Percentiles rank a stretch among this genome's conserved stretches.
These are phyloP conservation scores for Plecturocebus donacophilus DNA, from an alignment of 2,113 vertebrate species.

Conservation along the genomic window DNA sequence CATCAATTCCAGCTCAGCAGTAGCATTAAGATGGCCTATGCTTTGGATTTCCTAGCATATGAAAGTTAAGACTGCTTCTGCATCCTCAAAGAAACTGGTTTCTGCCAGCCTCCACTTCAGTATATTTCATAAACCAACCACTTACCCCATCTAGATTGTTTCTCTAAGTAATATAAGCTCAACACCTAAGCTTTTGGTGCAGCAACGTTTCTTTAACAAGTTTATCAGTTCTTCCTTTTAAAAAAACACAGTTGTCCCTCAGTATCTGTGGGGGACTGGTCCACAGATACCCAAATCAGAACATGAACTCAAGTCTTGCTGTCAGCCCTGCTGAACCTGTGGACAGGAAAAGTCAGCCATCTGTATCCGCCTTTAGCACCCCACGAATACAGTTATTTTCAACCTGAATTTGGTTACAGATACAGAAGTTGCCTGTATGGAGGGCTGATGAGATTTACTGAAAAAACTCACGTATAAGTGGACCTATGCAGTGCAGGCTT, in stretches of 20 bases:
- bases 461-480: background rate
- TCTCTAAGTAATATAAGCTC: background rate
- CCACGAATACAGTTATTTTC: background rate
- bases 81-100: background rate
- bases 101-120: background rate
- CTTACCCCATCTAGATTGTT: background rate
- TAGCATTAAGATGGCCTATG: background rate
- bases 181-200: background rate
- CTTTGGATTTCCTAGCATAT: background rate
- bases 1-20: background rate
- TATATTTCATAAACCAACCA: background rate
- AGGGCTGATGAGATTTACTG: background rate
- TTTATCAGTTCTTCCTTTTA: background rate
- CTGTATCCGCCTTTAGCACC: background rate
- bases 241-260: background rate
- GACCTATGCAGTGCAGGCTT: background rate
- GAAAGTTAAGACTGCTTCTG: background rate
- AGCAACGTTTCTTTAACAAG: background rate
- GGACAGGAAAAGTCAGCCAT: background rate
- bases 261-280: background rate
- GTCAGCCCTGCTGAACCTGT: background rate
- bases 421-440: background rate
- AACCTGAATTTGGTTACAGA: background rate
- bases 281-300: background rate
- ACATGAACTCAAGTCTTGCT: background rate